Conservation (phyloP, 2,888 invertebrate species). For the Campoplex capitator region DNA sequence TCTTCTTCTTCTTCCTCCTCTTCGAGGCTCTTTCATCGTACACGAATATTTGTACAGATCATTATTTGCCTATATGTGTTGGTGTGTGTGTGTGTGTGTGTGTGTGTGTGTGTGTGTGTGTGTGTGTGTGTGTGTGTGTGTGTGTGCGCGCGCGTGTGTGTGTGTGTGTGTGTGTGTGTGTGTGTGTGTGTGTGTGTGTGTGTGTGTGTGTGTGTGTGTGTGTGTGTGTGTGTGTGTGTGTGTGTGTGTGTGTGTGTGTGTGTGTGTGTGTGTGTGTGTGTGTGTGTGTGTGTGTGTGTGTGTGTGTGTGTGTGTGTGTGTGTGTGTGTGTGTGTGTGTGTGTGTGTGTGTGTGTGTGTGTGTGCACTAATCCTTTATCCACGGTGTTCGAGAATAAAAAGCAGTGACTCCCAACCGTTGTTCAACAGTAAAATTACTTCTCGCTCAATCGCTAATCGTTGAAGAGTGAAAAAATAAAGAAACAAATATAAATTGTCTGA, state of each 20-base stretch:
- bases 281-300: background rate
- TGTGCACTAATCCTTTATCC: slow-evolving; percentile 40
- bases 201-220: slow-evolving; percentile 3
- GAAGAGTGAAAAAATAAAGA: no score
- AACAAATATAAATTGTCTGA: no score
- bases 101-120: slow-evolving; percentile 15
- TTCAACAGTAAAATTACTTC: background rate
- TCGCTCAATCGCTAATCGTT: no score
- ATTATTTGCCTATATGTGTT: background rate
- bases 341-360: slow-evolving; percentile 4
- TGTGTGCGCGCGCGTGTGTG: slow-evolving; percentile 11
- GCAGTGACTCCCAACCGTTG: slow-evolving; percentile 67
- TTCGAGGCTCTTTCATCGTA: slow-evolving; percentile 15
- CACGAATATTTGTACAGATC: slow-evolving; percentile 11
- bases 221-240: slow-evolving; percentile 2
- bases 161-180: slow-evolving; percentile 1
- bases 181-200: background rate
- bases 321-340: slow-evolving; percentile 15
- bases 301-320: background rate
- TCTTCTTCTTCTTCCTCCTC: background rate
- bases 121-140: slow-evolving; percentile 15
- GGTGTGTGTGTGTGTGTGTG: background rate
- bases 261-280: slow-evolving; percentile 6
- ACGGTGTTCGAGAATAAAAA: slow-evolving; percentile 64
- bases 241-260: slow-evolving; percentile 1